These are phyloP conservation scores for Palythoa grandis DNA, from an alignment of 92 coral and sea anemone species.

Conservation along the genomic window DNA sequence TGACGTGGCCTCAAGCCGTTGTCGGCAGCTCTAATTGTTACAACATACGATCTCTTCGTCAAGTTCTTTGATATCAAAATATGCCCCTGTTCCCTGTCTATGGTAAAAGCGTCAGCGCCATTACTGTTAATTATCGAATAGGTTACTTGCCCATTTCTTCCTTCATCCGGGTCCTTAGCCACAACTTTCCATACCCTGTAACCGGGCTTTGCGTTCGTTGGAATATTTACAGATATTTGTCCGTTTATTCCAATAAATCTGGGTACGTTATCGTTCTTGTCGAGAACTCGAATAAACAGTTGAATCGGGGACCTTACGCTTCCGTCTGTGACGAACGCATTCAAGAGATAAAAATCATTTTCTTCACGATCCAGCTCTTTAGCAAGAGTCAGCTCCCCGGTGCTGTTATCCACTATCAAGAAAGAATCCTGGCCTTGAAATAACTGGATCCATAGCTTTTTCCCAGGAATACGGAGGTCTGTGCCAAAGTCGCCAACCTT, in stretches of 20 bases:
- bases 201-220: slow-evolving; percentile 69
- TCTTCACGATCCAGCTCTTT: slow-evolving; percentile 81
- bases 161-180: slow-evolving; percentile 74
- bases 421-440: slow-evolving; percentile 31
- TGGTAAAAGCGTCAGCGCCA: slow-evolving; percentile 62
- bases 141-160: slow-evolving; percentile 66
- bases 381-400: slow-evolving; percentile 70
- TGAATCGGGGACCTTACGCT: slow-evolving; percentile 41
- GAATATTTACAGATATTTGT: slow-evolving; percentile 60
- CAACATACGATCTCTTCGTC: slow-evolving; percentile 51
- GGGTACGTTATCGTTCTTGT: slow-evolving; percentile 81
- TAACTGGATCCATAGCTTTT: slow-evolving; percentile 58
- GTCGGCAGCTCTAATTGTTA: slow-evolving; percentile 77
- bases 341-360: slow-evolving; percentile 49
- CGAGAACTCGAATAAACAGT: slow-evolving; percentile 59
- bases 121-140: slow-evolving; percentile 70
- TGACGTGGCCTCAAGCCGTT: slow-evolving; percentile 55
- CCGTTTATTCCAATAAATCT: slow-evolving; percentile 69
- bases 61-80: slow-evolving; percentile 62
- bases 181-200: slow-evolving; percentile 63
- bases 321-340: slow-evolving; percentile 73
- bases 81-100: slow-evolving; percentile 70
- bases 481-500: slow-evolving; percentile 67
- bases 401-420: slow-evolving; percentile 66
- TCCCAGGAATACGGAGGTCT: slow-evolving; percentile 59